Base-by-base conservation (phyloP, 2,888 invertebrate genomes). In the Netelia fuscicornis region DNA sequence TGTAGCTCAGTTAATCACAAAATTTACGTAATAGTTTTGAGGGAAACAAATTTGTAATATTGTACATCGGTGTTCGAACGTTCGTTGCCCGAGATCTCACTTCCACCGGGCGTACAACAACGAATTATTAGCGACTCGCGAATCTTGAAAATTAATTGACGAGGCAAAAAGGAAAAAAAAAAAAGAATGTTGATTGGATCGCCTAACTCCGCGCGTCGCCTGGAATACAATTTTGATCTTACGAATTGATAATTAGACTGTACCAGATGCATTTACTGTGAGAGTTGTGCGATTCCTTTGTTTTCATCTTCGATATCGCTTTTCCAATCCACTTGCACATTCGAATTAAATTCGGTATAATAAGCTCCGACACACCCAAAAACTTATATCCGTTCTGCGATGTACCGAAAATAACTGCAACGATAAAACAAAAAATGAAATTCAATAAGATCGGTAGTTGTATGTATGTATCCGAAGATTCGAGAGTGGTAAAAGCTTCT, bases 261-360 rank as follows among this genome's bases (percentile, higher is more conserved):
- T 82, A 82, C 77, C 77, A 77, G 77, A 82, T 72, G 82, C 77
- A 78, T 82, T 82, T 82, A 77, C 72, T 60, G 65, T 72, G 67
- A 77, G 58, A 23, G 23, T 56, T 56, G 54, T 52, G 54, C 37
- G 13, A 60, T 78, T 62, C 56, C 56, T 5, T 58, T 70, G 52
- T 71, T 56, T 20, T 23, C 25, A 77, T 44, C 3, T 58, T 42
- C 9, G 56, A 65, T 37, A 37, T 42, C 23, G n/a, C 37, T 11
- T 54, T 17, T 20, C 9, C 9, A 20, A 20, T 58, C 17, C 70
- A 60, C 58, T 67, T 44, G 72, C 60, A 68, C 74, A 56, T 70
- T 82, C 48, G 44, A 37, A 70, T 54, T 11, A 11, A 17, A 56
- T 58, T 13, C 30, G 20, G 65, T 65, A 20, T 71, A 80, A 56